Evolutionary conservation across 2,113 vertebrate genomes (phyloP), one percentile per base, ranked within the genome.

Genomic region (Ardeotis arabs): DNA sequence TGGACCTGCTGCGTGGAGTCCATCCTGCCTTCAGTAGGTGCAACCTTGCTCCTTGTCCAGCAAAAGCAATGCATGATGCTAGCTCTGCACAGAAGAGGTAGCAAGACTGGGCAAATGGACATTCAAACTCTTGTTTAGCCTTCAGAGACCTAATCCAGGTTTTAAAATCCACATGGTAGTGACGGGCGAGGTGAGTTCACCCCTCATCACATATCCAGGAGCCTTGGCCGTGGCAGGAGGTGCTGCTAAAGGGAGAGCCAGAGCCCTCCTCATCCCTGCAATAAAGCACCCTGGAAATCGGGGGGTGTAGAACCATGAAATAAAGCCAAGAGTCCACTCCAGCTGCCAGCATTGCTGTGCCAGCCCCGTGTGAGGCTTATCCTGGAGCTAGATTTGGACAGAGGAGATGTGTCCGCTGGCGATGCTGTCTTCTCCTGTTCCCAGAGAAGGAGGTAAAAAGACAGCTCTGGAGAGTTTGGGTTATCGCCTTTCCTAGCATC

Each of bases 21-120:
- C 53, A 28, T 25, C 35, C 25, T 7, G 5, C 77, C 35, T 53
- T 24, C 75, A 10, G 7, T 1, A 29, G 49, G 9, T 9, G 12
- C 52, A 41, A 3, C 12, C 31, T 33, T 44, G 31, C 37, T 73
- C 31, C 60, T 79, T 10, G 21, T 23, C 73, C 67, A 62, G 45
- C 12, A 49, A 27, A 58, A 59, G 31, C 1, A 0, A 28, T 4
- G 12, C 15, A 7, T 3, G 31, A 24, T 33, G 41, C 10, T 19
- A 17, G n/a, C 28, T 41, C 55, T 22, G 14, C 4, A 25, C n/a
- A 25, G 31, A 33, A 55, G 52, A 67, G 47, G 47, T 8, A 55
- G 14, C 13, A 21, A 35, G 39, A 52, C 52, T 41, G 39, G 44
- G 39, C n/a, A 49, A 74, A 35, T 1, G 5, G 49, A 62, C 29